Conservation (phyloP, 92 coral and sea anemone species). For the Diadumene lineata region DNA sequence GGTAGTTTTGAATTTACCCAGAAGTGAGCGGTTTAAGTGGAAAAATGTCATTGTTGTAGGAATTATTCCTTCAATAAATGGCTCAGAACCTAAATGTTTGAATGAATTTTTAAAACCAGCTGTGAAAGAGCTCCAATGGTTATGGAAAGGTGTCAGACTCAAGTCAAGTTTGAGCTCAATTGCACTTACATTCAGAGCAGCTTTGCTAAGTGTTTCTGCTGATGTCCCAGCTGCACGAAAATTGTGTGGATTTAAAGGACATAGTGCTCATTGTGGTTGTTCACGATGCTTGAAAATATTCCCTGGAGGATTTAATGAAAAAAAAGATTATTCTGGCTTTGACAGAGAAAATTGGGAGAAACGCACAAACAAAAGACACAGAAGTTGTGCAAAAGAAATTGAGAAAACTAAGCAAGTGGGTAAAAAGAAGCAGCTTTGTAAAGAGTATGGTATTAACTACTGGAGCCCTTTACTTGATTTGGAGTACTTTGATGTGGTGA, state of each 20-base stretch:
- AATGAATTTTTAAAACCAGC: constrained; percentile 42
- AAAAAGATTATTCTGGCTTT: constrained; percentile 52
- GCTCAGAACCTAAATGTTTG: constrained; percentile 39
- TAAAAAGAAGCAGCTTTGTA: neutral
- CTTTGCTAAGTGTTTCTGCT: constrained; percentile 51
- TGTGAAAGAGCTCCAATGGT: constrained; percentile 11
- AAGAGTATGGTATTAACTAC: constrained; percentile 25
- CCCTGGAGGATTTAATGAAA: constrained; percentile 62
- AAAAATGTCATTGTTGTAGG: constrained; percentile 42
- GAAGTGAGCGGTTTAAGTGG: constrained; percentile 51
- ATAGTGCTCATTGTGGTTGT: constrained; percentile 63
- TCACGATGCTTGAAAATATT: constrained; percentile 53
- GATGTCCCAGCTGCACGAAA: constrained; percentile 66
- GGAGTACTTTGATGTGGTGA: constrained; percentile 45
- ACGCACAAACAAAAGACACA: constrained; percentile 42
- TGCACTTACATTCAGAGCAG: constrained; percentile 35
- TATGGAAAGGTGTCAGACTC: constrained; percentile 15
- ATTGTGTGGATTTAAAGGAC: constrained; percentile 57
- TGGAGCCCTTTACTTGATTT: constrained; percentile 25
- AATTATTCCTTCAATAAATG: constrained; percentile 48
- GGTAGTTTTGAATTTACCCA: constrained; percentile 51
- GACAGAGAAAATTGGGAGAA: constrained; percentile 54
- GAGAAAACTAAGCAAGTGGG: constrained; percentile 30
- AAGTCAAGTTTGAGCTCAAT: constrained; percentile 21
- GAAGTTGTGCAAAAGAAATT: constrained; percentile 42